These are phyloP conservation scores for Drosophila varians DNA, from an alignment of 1,140 invertebrate genomes.

Conservation along the genomic window DNA sequence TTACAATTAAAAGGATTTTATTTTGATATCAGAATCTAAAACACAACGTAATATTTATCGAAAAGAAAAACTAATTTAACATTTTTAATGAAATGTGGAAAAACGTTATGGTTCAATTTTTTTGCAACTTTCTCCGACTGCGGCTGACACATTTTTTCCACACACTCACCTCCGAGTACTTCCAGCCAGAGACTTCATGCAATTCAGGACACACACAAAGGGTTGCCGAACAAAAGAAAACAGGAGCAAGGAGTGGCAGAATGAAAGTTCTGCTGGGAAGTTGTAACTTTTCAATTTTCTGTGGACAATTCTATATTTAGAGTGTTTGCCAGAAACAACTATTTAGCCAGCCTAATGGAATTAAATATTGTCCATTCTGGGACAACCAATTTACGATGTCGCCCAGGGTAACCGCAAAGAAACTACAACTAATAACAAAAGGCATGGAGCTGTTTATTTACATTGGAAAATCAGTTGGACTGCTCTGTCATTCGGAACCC, in stretches of 20 bases:
- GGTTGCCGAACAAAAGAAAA: conserved; percentile 21
- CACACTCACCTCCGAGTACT: conserved; percentile 26
- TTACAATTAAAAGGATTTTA: too few species aligned
- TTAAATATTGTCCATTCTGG: conserved; percentile 61
- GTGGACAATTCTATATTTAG: conserved; percentile 41
- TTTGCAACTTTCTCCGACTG: conserved; percentile 21
- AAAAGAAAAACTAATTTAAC: too few species aligned
- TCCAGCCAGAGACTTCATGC: conserved; percentile 21
- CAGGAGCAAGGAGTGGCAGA: conserved; percentile 9
- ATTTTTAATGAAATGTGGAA: neutral
- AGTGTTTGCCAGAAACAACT: conserved; percentile 32
- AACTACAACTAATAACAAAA: conserved; percentile 40
- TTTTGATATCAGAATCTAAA: too few species aligned
- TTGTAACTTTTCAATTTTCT: conserved; percentile 33
- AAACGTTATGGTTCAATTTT: neutral
- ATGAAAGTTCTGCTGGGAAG: conserved; percentile 25
- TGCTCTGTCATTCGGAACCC: conserved; percentile 4
- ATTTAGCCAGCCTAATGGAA: conserved; percentile 66
- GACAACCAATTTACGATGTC: conserved; percentile 50
- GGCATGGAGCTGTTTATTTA: conserved; percentile 42
- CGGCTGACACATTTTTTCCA: conserved; percentile 52
- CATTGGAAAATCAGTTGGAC: conserved; percentile 43
- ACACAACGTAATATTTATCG: too few species aligned
- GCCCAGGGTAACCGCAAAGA: conserved; percentile 29
- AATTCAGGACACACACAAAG: conserved; percentile 28